These are phyloP conservation scores for Rhodinocichla rosea DNA, from an alignment of 2,113 vertebrate genomes.

Conservation along the genomic window DNA sequence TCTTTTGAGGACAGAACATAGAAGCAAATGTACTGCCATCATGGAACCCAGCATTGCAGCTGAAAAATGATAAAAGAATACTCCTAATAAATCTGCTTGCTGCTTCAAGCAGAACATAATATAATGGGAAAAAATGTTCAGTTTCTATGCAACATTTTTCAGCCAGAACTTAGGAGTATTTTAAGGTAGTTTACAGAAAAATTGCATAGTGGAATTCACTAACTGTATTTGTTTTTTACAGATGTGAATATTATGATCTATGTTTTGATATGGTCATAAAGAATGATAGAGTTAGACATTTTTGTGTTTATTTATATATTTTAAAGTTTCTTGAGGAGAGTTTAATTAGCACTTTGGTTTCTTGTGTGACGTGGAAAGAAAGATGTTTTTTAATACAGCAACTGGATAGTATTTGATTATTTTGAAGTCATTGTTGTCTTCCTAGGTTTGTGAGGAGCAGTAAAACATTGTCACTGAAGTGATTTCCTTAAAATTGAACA, in stretches of 20 bases:
- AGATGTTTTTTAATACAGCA: not conserved
- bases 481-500: not conserved
- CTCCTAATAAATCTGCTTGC: not conserved
- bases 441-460: not conserved
- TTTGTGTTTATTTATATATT: not conserved
- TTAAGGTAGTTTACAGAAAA: not conserved
- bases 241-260: not conserved
- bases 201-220: not conserved
- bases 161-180: not conserved
- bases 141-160: not conserved
- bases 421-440: not conserved
- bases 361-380: not conserved
- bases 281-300: not conserved
- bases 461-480: not conserved
- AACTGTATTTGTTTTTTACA: not conserved
- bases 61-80: not conserved
- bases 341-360: not conserved
- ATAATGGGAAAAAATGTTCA: not conserved
- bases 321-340: not conserved
- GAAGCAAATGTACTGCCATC: not conserved
- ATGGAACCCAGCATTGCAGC: not conserved
- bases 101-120: not conserved
- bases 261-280: not conserved
- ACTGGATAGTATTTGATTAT: not conserved
- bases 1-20: not conserved